Conservation (phyloP, 2,113 vertebrate species). For the Neopipo cinnamomea region DNA sequence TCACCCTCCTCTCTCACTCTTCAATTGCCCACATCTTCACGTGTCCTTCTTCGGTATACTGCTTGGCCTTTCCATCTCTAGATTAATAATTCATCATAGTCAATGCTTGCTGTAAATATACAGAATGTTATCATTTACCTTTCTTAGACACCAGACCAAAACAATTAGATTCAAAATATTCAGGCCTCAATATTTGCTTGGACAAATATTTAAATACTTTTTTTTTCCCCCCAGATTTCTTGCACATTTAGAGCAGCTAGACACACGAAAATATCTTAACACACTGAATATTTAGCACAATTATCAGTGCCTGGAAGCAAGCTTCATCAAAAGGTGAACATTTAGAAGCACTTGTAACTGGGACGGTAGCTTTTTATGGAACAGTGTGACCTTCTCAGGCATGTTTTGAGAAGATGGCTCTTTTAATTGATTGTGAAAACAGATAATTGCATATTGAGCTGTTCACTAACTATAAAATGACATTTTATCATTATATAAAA, state of each 20-base stretch:
- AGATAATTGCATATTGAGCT: neutral
- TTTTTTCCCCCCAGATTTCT: neutral
- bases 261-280: neutral
- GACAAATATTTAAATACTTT: neutral
- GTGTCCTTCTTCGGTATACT: neutral
- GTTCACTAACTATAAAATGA: neutral
- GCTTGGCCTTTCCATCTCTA: neutral
- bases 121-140: neutral
- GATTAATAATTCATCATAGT: neutral
- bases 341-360: neutral
- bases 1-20: neutral
- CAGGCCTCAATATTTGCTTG: neutral
- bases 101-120: neutral
- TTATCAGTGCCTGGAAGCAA: neutral
- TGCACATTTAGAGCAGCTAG: neutral
- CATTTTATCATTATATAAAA: neutral
- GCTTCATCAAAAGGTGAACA: neutral
- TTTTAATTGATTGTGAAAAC: constrained; percentile 4
- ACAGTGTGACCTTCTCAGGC: neutral
- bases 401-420: neutral
- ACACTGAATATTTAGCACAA: neutral
- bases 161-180: neutral
- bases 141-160: neutral
- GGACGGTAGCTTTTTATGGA: neutral
- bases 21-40: neutral